Evolutionary conservation across 2,888 invertebrate genomes (phyloP), one percentile per base, ranked within the genome.

Genomic region (Syrphus vitripennis): DNA sequence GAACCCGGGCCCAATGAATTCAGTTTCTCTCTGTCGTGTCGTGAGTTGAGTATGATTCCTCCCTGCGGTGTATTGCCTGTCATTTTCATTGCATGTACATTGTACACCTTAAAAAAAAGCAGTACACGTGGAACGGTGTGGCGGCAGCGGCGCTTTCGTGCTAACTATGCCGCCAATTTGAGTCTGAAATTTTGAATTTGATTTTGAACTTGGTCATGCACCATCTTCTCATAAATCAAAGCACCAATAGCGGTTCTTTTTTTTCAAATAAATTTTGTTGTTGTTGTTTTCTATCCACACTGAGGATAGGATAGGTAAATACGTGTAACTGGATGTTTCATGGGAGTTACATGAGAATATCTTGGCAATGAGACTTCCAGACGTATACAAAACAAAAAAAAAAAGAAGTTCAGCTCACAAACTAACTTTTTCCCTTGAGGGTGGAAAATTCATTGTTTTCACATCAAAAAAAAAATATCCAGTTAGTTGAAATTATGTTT

Each of bases 191-290:
- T 65, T 84, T 72, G 81, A 76, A 76, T 84, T 84, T 84, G 84
- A 84, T 84, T 84, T 84, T 84, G 84, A 84, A 84, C 84, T 84
- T 84, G 84, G 84, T 81, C 81, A 84, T 84, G 84, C 84, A 81
- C 81, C 53, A 67, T 84, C 69, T 84, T 81, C 84, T 81, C 80
- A 81, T 84, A 84, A 84, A 84, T 84, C 81, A 76, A 77, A 81
- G 37, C 53, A 81, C 84, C 81, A 72, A 84, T 72, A 84, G 84
- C 84, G 84, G 19, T 63, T 12, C 65, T 77, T 72, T 10, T 40
- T 50, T 76, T 37, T 45, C n/a, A n/a, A n/a, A n/a, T n/a, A n/a
- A n/a, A n/a, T 31, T 40, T 29, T 3, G 21, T 12, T 10, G 14
- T 34, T 19, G 6, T 37, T 29, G 5, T 16, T 59, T 31, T 9